Conservation (phyloP, 2,113 vertebrate species). For the Seriola dumerili region DNA sequence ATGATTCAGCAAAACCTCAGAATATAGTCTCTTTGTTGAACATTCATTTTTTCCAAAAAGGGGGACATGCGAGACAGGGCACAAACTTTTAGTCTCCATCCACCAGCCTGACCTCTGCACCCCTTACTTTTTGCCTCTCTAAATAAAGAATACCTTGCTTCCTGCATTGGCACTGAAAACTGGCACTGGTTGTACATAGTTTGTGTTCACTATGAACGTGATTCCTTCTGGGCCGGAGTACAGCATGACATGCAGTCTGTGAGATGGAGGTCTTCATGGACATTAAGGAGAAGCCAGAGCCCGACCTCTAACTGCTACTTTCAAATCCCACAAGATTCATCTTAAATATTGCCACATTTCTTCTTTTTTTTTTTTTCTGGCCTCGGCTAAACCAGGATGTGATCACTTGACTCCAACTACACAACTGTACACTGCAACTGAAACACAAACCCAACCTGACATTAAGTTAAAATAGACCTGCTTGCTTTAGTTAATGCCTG, state of each 20-base stretch:
- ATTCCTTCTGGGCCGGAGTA: not conserved
- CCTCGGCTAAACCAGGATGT: not conserved
- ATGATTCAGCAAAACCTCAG: not conserved
- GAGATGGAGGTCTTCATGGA: not conserved
- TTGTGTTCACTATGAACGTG: not conserved
- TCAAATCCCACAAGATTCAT: constrained; percentile 9
- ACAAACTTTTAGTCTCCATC: not conserved
- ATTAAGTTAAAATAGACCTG: constrained; percentile 1
- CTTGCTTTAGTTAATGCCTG: constrained; percentile 13
- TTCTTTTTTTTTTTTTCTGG: not conserved
- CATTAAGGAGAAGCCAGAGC: constrained; percentile 2
- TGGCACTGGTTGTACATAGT: not conserved
- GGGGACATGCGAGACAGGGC: not conserved
- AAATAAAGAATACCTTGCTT: not conserved
- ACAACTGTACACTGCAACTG: not conserved
- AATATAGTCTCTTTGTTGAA: not conserved
- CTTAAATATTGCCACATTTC: not conserved
- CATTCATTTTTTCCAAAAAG: not conserved
- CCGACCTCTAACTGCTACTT: not conserved
- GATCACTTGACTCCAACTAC: constrained; percentile 3
- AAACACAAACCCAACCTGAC: constrained; percentile 14
- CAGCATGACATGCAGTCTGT: not conserved
- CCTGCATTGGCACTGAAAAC: not conserved
- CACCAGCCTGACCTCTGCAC: not conserved
- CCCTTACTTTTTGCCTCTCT: not conserved